Percentiles rank a stretch among this genome's conserved stretches.
Evolutionary conservation across 2,888 invertebrate genomes (phyloP).

Genomic region (Pyrocoelia pectoralis): DNA sequence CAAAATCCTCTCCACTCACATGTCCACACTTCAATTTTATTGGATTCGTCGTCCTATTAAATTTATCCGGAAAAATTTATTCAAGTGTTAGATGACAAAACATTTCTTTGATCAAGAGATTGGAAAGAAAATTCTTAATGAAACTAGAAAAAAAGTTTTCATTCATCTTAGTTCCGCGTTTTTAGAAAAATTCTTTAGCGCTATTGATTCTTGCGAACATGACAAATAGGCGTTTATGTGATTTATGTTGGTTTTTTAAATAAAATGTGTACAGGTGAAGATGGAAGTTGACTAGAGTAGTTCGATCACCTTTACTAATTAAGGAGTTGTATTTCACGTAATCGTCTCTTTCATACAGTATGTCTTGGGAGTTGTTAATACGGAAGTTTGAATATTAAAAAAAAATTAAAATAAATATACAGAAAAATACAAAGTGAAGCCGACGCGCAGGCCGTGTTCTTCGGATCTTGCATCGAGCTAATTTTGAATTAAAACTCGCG

Average conservation of each 20-base stretch:
- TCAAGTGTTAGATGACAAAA: neutral
- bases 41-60: too few species aligned
- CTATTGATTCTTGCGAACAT: neutral
- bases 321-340: neutral
- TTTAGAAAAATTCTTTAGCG: neutral
- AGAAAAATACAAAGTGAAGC: conserved; percentile 15
- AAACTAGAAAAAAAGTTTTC: neutral
- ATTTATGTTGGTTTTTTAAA: neutral
- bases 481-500: conserved; percentile 49
- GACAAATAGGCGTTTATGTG: neutral
- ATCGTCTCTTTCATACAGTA: neutral
- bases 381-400: conserved; percentile 1
- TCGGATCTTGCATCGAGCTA: conserved; percentile 43
- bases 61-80: neutral
- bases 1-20: neutral
- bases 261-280: neutral
- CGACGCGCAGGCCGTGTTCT: conserved; percentile 36
- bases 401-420: conserved; percentile 7
- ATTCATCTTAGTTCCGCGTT: neutral
- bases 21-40: neutral
- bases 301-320: neutral
- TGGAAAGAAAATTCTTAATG: neutral
- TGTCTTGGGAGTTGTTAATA: neutral
- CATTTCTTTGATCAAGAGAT: neutral
- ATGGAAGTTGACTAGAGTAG: neutral